Evolutionary conservation across 2,797 vertebrate species (phyloP), one percentile per base, ranked within the genome.

Genomic region (Enteromius viviparus): DNA sequence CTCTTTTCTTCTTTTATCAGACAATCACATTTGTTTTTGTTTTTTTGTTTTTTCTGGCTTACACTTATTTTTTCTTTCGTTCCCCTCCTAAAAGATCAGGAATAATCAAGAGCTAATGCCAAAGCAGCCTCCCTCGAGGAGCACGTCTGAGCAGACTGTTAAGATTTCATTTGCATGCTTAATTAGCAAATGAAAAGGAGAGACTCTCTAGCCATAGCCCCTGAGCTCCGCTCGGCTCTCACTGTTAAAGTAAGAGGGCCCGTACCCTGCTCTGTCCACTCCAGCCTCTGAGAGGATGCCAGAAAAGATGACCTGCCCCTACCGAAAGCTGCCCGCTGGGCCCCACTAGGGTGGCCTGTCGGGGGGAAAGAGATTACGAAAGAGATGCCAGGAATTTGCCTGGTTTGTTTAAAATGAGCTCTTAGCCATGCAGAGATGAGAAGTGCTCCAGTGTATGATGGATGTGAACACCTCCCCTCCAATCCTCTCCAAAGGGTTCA

Each of bases 91-190:
- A 89, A 76, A 90, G 92, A 93, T 91, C 68, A 89, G 90, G 92
- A 92, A 92, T 94, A 94, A 93, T 94, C 91, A 92, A 90, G 90
- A 90, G 83, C 92, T 94, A 94, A 94, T 93, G 91, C 92, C 89
- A 92, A 88, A 87, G 77, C 89, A 85, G 85, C 83, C 89, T 92
- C 92, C 93, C 94, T 87, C 4, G 90, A 94, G 94, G 89, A 90
- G 90, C 88, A 85, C 88, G 89, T 94, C 90, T 94, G 93, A 95
- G 93, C 92, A 93, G 92, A 92, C 93, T 93, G 93, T 95, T 94
- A 94, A 94, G 94, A 95, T 94, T 94, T 94, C 92, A 94, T 95
- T 95, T 95, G 94, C 94, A 95, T 95, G 94, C 89, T 94, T 95
- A 95, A 95, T 95, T 95, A 95, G 93, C 91, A 93, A 94, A 95